Evolutionary conservation across 2,888 invertebrate genomes (phyloP).

Genomic region (Tanypteryx hageni): DNA sequence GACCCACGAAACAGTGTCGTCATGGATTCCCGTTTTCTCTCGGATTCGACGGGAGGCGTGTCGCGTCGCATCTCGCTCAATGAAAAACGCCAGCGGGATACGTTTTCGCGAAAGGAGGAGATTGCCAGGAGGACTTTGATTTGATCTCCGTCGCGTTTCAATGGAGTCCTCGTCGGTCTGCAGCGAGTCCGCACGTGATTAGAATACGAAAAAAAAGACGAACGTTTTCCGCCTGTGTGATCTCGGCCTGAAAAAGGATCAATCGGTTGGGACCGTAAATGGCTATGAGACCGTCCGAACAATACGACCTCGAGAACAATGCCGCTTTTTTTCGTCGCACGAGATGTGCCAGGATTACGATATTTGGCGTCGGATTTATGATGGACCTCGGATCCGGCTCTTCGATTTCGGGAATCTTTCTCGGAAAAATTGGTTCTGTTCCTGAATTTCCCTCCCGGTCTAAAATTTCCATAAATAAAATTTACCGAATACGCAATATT

Average conservation of each 20-base stretch:
- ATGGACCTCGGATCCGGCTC: no score
- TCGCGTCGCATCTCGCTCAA: not conserved
- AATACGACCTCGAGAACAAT: slow-evolving; percentile 17
- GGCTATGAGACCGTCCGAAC: not conserved
- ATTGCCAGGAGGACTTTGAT: not conserved
- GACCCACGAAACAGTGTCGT: not conserved
- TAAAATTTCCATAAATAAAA: no score
- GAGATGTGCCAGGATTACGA: not conserved
- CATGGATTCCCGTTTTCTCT: slow-evolving; percentile 2
- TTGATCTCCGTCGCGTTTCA: not conserved
- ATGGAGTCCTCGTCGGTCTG: not conserved
- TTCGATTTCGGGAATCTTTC: no score
- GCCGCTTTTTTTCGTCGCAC: not conserved
- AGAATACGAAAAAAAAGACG: not conserved
- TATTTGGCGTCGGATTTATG: not conserved
- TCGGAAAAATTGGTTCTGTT: no score
- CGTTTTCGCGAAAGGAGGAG: not conserved
- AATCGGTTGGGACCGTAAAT: not conserved
- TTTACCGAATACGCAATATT: no score
- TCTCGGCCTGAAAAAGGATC: not conserved
- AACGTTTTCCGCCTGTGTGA: not conserved
- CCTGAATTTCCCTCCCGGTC: no score
- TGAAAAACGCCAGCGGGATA: not conserved
- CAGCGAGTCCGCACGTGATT: not conserved
- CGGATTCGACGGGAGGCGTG: not conserved